phyloP scores from a whole-genome alignment of 2,113 vertebrate species.

The Cacatua alba region DNA sequence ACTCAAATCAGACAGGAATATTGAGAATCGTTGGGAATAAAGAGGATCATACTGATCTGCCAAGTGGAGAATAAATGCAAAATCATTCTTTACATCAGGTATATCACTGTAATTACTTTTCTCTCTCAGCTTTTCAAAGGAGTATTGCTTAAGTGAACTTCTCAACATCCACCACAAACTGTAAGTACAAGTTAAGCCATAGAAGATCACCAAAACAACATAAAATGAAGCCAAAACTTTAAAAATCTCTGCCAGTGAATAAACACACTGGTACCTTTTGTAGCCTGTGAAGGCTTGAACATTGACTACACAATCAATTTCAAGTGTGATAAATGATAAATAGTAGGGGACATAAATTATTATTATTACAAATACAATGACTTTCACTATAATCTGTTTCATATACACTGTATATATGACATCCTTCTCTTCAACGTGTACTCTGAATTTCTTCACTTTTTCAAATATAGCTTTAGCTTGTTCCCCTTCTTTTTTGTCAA shows the following conservation, averaged over 20 bases:
- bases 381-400: constrained; percentile 85
- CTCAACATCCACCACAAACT: constrained; percentile 86
- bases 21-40: constrained; percentile 85
- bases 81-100: constrained; percentile 86
- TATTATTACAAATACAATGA: constrained; percentile 79
- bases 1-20: constrained; percentile 84
- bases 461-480: constrained; percentile 89
- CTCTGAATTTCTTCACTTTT: constrained; percentile 84
- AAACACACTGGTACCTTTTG: constrained; percentile 83
- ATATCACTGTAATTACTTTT: constrained; percentile 86
- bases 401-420: constrained; percentile 83
- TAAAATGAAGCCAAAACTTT: constrained; percentile 84
- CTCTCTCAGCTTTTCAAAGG: constrained; percentile 83
- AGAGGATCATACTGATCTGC: constrained; percentile 85
- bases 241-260: constrained; percentile 83
- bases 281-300: constrained; percentile 84
- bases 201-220: constrained; percentile 78
- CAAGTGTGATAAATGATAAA: constrained; percentile 79
- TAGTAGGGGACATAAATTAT: constrained; percentile 81
- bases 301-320: constrained; percentile 80
- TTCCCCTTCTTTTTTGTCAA: constrained; percentile 86
- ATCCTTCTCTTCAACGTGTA: constrained; percentile 84
- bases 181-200: constrained; percentile 83
- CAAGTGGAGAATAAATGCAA: constrained; percentile 87
- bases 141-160: constrained; percentile 85